phyloP scores from a whole-genome alignment of 2,113 vertebrate genomes.

The Embiotoca jacksoni region DNA sequence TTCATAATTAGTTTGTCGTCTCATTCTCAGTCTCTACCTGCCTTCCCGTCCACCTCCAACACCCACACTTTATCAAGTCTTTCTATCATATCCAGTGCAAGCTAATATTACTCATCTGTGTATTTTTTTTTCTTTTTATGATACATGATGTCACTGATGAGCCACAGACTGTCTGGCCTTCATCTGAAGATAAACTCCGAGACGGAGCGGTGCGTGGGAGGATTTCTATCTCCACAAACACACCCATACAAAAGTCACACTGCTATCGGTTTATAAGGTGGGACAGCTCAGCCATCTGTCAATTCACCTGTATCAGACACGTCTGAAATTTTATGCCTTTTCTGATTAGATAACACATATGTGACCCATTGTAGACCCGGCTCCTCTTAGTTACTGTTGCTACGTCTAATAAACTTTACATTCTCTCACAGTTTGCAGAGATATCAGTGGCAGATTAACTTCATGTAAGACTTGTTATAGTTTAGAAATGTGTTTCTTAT shows the following conservation, averaged over 20 bases:
- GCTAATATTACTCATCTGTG: constrained; percentile 40
- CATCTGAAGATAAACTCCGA: constrained; percentile 43
- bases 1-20: constrained; percentile 54
- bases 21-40: constrained; percentile 52
- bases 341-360: constrained; percentile 52
- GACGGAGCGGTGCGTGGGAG: constrained; percentile 53
- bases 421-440: not conserved
- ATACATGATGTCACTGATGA: constrained; percentile 43
- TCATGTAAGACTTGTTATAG: not conserved
- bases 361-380: not conserved
- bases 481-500: no score
- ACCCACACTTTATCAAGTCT: constrained; percentile 32
- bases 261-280: constrained; percentile 29
- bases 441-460: not conserved
- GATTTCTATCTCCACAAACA: constrained; percentile 22
- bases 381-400: not conserved
- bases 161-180: constrained; percentile 38
- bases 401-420: constrained; percentile 7
- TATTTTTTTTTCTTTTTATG: constrained; percentile 25
- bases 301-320: constrained; percentile 16
- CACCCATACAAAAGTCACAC: constrained; percentile 45
- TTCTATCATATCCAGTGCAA: constrained; percentile 16
- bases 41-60: constrained; percentile 24
- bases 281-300: constrained; percentile 18
- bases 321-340: constrained; percentile 25